Conservation (phyloP, 1,140 invertebrate genomes). For the Zaprionus ghesquierei region DNA sequence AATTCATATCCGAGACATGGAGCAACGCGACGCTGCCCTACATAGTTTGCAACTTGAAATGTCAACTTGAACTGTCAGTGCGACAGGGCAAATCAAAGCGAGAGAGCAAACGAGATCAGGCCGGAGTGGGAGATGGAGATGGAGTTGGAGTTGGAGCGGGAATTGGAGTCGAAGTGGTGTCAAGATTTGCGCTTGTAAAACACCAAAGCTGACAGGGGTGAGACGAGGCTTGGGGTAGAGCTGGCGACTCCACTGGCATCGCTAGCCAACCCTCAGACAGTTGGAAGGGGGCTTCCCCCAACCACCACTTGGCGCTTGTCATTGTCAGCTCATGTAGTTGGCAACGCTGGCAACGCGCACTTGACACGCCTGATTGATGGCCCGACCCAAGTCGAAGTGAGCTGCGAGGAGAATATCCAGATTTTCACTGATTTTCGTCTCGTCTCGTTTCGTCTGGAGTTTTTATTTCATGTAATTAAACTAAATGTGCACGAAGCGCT, state of each 20-base stretch:
- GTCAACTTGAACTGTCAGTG: slow-evolving; percentile 71
- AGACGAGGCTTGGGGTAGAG: background rate
- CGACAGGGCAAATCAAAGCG: slow-evolving; percentile 65
- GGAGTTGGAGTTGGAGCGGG: background rate
- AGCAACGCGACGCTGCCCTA: background rate
- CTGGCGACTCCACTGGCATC: slow-evolving; percentile 14
- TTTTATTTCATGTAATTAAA: slow-evolving; percentile 68
- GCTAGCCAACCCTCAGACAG: slow-evolving; percentile 8
- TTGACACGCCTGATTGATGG: slow-evolving; percentile 76
- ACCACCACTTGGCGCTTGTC: slow-evolving; percentile 66
- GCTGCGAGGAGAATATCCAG: slow-evolving; percentile 19
- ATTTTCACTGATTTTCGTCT: background rate
- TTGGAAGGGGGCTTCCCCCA: background rate
- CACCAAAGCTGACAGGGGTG: slow-evolving; percentile 58
- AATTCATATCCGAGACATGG: slow-evolving; percentile 45
- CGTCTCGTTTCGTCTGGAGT: slow-evolving; percentile 10
- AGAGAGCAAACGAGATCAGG: slow-evolving; percentile 51
- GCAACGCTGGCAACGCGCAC: slow-evolving; percentile 58
- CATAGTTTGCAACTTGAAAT: slow-evolving; percentile 65
- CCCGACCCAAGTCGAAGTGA: slow-evolving; percentile 16
- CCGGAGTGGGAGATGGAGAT: background rate
- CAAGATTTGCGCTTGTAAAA: slow-evolving; percentile 72
- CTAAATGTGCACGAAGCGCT: slow-evolving; percentile 59
- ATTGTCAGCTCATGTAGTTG: slow-evolving; percentile 73
- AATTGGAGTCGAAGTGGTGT: slow-evolving; percentile 5